Conservation (phyloP, 2,797 vertebrate genomes). For the Calcarius lapponicus region DNA sequence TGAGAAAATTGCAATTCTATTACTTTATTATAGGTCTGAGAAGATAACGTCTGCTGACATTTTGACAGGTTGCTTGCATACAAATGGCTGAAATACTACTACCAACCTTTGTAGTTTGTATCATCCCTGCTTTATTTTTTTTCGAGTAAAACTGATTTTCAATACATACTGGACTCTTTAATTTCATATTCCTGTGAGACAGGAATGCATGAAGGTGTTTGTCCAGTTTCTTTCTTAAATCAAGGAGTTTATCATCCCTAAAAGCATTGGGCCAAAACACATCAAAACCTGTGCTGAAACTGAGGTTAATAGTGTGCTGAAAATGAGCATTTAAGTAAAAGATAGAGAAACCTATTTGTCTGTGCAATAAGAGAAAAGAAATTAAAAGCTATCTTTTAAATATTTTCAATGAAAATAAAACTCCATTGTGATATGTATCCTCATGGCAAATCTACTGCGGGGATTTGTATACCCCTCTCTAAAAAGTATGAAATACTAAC, state of each 20-base stretch:
- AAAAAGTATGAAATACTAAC: not conserved
- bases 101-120: not conserved
- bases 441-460: not conserved
- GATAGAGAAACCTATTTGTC: not conserved
- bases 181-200: not conserved
- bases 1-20: slow-evolving; percentile 7
- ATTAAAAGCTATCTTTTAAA: not conserved
- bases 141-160: not conserved
- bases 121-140: not conserved
- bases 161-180: not conserved
- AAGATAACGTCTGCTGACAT: not conserved
- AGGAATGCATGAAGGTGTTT: not conserved
- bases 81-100: slow-evolving; percentile 17
- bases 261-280: not conserved
- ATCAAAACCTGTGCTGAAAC: not conserved
- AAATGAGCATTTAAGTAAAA: not conserved
- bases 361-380: not conserved
- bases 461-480: not conserved
- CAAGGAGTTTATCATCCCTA: not conserved
- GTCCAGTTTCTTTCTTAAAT: not conserved
- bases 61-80: slow-evolving; percentile 32
- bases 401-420: not conserved
- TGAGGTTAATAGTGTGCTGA: not conserved
- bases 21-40: slow-evolving; percentile 17
- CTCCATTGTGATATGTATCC: not conserved